phyloP scores from a whole-genome alignment of 2,113 vertebrate genomes.

The Piaya cayana region DNA sequence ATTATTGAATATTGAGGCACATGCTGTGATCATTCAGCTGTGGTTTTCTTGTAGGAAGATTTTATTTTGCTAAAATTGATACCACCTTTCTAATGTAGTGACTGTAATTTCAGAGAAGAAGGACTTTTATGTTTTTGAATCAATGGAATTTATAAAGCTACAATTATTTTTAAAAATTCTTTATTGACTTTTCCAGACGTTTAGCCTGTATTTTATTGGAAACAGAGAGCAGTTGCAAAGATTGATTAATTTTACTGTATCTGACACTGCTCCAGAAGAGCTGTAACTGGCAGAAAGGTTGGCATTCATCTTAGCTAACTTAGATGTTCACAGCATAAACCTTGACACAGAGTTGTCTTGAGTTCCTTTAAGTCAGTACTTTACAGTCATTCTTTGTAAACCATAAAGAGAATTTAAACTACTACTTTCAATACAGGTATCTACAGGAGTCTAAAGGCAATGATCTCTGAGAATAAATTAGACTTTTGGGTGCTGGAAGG shows the following conservation, averaged over 20 bases:
- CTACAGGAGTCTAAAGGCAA: neutral
- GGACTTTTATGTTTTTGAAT: conserved; percentile 16
- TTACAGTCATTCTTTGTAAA: neutral
- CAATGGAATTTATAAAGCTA: conserved; percentile 16
- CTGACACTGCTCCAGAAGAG: conserved; percentile 17
- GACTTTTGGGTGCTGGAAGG: neutral
- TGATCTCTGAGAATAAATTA: neutral
- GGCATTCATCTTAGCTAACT: conserved; percentile 2
- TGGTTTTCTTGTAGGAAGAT: neutral
- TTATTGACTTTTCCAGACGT: conserved; percentile 35
- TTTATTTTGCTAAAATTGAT: neutral
- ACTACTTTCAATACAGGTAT: neutral
- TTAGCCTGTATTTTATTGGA: neutral
- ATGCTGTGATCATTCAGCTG: neutral
- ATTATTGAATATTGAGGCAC: neutral
- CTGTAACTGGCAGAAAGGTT: neutral
- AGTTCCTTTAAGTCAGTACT: neutral
- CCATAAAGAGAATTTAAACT: conserved; percentile 12
- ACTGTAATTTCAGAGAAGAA: conserved; percentile 5
- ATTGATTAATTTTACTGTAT: conserved; percentile 17
- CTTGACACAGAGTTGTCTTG: neutral
- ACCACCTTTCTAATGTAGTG: neutral
- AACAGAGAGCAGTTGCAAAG: neutral
- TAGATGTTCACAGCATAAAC: conserved; percentile 12
- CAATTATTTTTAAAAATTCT: neutral